These are phyloP conservation scores for Seriola aureovittata DNA, from an alignment of 2,113 vertebrate genomes.

Conservation along the genomic window DNA sequence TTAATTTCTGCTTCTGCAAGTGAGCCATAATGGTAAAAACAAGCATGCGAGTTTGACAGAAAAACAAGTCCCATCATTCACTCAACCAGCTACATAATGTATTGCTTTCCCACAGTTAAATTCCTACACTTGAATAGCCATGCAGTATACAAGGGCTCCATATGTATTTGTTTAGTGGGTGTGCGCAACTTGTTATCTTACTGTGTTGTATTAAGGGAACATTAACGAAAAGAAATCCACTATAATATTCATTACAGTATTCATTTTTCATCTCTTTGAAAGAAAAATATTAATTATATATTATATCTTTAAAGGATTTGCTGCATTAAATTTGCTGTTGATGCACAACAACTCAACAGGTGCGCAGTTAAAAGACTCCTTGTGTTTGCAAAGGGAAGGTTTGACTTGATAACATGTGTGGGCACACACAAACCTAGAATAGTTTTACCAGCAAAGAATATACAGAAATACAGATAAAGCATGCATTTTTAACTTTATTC, in stretches of 20 bases:
- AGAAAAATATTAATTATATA: background rate
- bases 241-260: background rate
- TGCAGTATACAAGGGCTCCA: background rate
- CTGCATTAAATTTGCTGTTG: background rate
- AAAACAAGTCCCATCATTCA: background rate
- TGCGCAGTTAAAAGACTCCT: constrained; percentile 8
- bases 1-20: constrained; percentile 58
- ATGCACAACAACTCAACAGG: constrained; percentile 19
- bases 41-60: constrained; percentile 15
- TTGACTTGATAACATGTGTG: constrained; percentile 24
- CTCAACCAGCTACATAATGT: background rate
- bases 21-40: constrained; percentile 35
- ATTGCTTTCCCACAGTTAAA: constrained; percentile 25
- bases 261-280: background rate
- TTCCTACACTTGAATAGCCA: background rate
- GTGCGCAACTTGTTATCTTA: constrained; percentile 1
- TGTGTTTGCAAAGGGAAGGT: constrained; percentile 54
- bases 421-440: background rate
- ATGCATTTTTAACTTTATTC: background rate
- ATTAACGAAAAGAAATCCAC: background rate
- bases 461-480: background rate
- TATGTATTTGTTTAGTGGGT: constrained; percentile 58
- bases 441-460: background rate
- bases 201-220: background rate
- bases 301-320: background rate